A percentile compares a stretch with the other conserved stretches of the same genome.
Conservation (phyloP, 2,888 invertebrate species). For the Drosophila setosimentum region DNA sequence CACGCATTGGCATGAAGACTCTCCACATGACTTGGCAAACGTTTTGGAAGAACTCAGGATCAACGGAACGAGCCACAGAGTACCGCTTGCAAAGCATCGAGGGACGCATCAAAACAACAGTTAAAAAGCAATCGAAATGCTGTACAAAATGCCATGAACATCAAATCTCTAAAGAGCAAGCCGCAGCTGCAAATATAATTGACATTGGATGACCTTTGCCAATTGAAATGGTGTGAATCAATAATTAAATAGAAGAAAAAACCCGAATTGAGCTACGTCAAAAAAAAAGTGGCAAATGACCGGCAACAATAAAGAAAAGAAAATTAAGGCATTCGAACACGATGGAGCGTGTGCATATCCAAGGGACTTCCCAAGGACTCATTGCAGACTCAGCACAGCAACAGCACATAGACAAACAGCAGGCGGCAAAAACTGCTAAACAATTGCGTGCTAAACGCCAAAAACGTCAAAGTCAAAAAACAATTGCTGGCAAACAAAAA, state of each 20-base stretch:
- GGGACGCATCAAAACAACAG: conserved; percentile 49
- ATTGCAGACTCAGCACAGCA: conserved; percentile 55
- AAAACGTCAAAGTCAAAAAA: conserved; percentile 71
- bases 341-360: conserved; percentile 59
- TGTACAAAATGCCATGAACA: conserved; percentile 36
- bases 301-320: conserved; percentile 53
- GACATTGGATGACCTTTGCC: conserved; percentile 76
- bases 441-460: conserved; percentile 80
- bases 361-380: conserved; percentile 42
- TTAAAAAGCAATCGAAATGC: conserved; percentile 71
- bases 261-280: conserved; percentile 29
- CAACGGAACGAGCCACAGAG: conserved; percentile 7
- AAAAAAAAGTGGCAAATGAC: conserved; percentile 57
- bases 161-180: conserved; percentile 59
- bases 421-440: conserved; percentile 69
- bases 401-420: conserved; percentile 35
- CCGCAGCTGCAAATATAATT: conserved; percentile 43
- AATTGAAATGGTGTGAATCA: conserved; percentile 67
- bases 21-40: conserved; percentile 60
- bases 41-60: conserved; percentile 27
- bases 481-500: conserved; percentile 24
- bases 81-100: conserved; percentile 15
- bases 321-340: conserved; percentile 61
- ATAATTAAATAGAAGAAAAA: conserved; percentile 72
- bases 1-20: conserved; percentile 23